phyloP scores from a whole-genome alignment of 2,888 invertebrate species.

The Phortica magna region DNA sequence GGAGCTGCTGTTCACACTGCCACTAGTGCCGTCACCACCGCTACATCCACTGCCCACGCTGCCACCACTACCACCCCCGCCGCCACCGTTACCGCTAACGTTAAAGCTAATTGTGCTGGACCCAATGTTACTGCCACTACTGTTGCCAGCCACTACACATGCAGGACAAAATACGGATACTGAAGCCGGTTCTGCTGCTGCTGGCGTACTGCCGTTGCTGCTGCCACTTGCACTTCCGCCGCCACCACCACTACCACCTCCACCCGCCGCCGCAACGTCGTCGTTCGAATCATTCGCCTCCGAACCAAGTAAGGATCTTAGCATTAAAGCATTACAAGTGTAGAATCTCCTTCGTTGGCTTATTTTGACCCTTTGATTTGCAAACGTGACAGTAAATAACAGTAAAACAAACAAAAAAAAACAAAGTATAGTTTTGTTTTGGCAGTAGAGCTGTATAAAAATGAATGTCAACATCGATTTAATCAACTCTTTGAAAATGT shows the following conservation, averaged over 20 bases:
- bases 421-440: no score
- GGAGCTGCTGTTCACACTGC: conserved; percentile 10
- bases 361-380: conserved; percentile 33
- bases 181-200: conserved; percentile 19
- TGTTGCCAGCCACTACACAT: conserved; percentile 54
- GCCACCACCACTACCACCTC: conserved; percentile 49
- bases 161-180: conserved; percentile 56
- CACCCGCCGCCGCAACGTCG: conserved; percentile 53
- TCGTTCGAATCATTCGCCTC: conserved; percentile 72
- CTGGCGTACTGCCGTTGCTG: conserved; percentile 56
- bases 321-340: conserved; percentile 77
- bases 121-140: conserved; percentile 36
- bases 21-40: conserved; percentile 32
- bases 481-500: no score
- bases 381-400: no score
- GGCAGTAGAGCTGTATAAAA: no score
- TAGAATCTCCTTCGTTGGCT: conserved; percentile 69
- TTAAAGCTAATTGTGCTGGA: not conserved
- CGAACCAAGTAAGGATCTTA: conserved; percentile 74
- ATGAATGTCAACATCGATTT: no score
- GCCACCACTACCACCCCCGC: conserved; percentile 38
- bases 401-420: no score
- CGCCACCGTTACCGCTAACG: conserved; percentile 43
- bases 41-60: conserved; percentile 2
- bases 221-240: conserved; percentile 38